These are phyloP conservation scores for Crenuchus spilurus DNA, from an alignment of 2,797 vertebrate genomes.

Conservation along the genomic window DNA sequence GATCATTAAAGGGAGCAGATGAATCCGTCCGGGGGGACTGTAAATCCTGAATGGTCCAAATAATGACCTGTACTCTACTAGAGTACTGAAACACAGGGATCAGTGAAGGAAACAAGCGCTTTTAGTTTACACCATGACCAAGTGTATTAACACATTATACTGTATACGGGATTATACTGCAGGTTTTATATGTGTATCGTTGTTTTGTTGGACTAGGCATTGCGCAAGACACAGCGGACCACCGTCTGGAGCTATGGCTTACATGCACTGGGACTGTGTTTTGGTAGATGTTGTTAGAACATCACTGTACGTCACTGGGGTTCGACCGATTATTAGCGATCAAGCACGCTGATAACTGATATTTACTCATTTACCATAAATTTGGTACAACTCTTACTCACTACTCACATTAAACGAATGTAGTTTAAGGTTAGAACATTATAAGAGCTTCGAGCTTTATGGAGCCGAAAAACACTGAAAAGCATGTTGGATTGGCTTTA, in stretches of 20 bases:
- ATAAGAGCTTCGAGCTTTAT: too few species aligned
- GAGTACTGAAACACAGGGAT: slow-evolving; percentile 8
- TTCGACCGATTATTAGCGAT: too few species aligned
- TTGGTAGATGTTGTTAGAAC: slow-evolving; percentile 33
- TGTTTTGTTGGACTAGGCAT: neutral
- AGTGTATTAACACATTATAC: slow-evolving; percentile 15
- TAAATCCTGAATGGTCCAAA: slow-evolving; percentile 3
- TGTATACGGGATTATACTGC: slow-evolving; percentile 6
- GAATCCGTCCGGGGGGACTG: slow-evolving; percentile 55
- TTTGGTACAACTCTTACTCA: too few species aligned
- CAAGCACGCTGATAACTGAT: too few species aligned
- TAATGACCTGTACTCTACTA: neutral
- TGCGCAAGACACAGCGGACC: neutral
- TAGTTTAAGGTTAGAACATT: too few species aligned
- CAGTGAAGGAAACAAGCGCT: slow-evolving; percentile 22
- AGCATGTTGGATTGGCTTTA: too few species aligned
- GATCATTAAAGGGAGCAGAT: slow-evolving; percentile 46
- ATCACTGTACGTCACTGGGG: too few species aligned
- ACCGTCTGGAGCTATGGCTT: slow-evolving; percentile 8
- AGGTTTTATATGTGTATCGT: neutral
- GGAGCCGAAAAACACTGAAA: too few species aligned
- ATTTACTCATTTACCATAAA: too few species aligned
- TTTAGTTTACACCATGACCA: slow-evolving; percentile 25
- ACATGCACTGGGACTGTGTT: slow-evolving; percentile 26
- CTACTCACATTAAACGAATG: too few species aligned